Evolutionary conservation across 1,140 invertebrate genomes (phyloP).

Genomic region (Cyclargus thomasi): DNA sequence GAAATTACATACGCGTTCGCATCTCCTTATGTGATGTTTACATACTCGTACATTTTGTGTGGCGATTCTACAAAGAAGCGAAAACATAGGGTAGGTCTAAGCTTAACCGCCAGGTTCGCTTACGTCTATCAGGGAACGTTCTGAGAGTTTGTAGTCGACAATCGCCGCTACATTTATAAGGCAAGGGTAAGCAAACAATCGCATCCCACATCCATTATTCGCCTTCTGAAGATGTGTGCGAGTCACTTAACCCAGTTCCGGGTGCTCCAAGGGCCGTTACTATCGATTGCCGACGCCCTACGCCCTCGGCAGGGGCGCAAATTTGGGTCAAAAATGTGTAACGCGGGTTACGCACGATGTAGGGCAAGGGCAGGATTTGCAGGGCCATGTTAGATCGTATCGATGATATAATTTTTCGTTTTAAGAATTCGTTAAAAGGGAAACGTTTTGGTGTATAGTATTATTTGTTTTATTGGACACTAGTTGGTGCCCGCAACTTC

Average conservation of each 20-base stretch:
- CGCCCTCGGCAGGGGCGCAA: neutral
- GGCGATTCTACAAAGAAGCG: too few relatives aligned
- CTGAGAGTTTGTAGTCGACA: neutral
- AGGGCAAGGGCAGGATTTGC: neutral
- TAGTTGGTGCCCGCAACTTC: too few relatives aligned
- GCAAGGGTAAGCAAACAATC: neutral
- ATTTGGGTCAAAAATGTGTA: neutral
- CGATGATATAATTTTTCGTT: too few relatives aligned
- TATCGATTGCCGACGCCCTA: constrained; percentile 28
- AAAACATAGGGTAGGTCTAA: too few relatives aligned
- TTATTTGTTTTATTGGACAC: too few relatives aligned
- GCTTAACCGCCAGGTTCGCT: too few relatives aligned
- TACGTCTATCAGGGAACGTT: too few relatives aligned
- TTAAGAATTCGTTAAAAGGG: too few relatives aligned
- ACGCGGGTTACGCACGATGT: neutral
- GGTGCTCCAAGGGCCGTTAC: constrained; percentile 16
- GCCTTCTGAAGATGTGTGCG: constrained; percentile 12
- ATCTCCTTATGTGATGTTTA: too few relatives aligned
- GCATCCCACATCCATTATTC: neutral
- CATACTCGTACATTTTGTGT: too few relatives aligned
- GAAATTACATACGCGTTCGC: too few relatives aligned
- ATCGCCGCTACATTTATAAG: neutral
- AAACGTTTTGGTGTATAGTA: too few relatives aligned
- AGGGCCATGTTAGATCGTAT: neutral
- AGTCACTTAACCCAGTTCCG: constrained; percentile 25